Evolutionary conservation across 2,888 invertebrate species (phyloP), one percentile per base, ranked within the genome.

Genomic region (Diplazon laetatorius): DNA sequence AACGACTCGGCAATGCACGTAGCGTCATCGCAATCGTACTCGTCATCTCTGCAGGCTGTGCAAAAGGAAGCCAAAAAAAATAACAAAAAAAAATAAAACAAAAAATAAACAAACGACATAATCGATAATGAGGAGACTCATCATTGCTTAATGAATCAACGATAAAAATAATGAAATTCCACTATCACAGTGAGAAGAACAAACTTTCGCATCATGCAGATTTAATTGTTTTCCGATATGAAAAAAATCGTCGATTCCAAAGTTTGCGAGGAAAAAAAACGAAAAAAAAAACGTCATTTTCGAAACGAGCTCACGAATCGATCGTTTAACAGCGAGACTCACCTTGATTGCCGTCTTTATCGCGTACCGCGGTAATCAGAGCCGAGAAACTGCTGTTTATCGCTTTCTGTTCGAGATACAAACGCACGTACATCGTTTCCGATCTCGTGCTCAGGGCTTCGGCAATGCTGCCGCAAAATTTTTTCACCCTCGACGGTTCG

Each of bases 401-500:
- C 12, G 93, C 93, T 25, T 93, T 93, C 35, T 93, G 92, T 78
- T 94, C 94, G 0, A 95, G 94, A 82, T 94, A 95, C 89, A 95
- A 97, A 69, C 97, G 92, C 20, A 97, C 92, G 85, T 95, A 94
- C 90, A 97, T 93, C 12, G 94, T 91, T 88, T 95, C 95, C 2
- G 93, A 92, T 5, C 92, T 92, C 0, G 96, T 95, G 35, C 92
- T 92, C 14, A 96, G 94, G 1, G 95, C 92, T 84, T 97, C 97
- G 0, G 97, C 96, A 22, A 97, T 95, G 4, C 97, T 96, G 0
- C 97, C 97, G 88, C 97, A 97, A 91, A 96, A 97, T 89, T 94
- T 94, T 82, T 94, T 94, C 70, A 94, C 86, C 78, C 93, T 91
- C 69, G 92, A 92, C 60, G 93, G 92, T 85, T 95, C 92, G 84